phyloP scores from a whole-genome alignment of 2,113 vertebrate species.

The Rhinopomastus cyanomelas region DNA sequence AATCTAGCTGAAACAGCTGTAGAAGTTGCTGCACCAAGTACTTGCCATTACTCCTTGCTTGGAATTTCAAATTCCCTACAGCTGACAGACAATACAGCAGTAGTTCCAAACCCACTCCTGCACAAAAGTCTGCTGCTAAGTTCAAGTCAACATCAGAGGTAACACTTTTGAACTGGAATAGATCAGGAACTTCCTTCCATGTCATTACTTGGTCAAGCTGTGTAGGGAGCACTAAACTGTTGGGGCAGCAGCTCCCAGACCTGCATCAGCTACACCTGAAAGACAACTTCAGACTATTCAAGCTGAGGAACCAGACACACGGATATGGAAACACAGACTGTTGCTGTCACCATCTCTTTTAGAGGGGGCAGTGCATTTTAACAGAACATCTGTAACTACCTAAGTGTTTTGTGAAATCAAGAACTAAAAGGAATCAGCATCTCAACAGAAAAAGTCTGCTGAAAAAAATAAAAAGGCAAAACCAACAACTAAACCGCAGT shows the following conservation, averaged over 20 bases:
- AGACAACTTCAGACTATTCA: conserved; percentile 32
- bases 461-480: neutral
- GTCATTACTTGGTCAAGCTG: neutral
- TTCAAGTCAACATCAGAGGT: neutral
- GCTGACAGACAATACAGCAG: neutral
- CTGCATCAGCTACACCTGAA: neutral
- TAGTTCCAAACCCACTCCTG: neutral
- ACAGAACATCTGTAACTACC: neutral
- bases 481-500: conserved; percentile 19
- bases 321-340: conserved; percentile 39
- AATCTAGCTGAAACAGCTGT: neutral
- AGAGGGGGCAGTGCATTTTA: neutral
- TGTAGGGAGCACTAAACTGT: neutral
- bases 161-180: neutral
- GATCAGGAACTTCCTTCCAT: neutral
- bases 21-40: conserved; percentile 11
- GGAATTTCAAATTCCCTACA: neutral
- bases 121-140: neutral
- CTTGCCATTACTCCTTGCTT: neutral
- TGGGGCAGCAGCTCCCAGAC: conserved; percentile 13
- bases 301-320: conserved; percentile 8
- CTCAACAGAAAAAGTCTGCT: conserved; percentile 30
- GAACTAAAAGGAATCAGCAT: neutral
- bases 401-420: neutral
- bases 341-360: neutral